Evolutionary conservation across 2,888 invertebrate species (phyloP), one percentile per base, ranked within the genome.

Genomic region (Trissoscelio sp.): DNA sequence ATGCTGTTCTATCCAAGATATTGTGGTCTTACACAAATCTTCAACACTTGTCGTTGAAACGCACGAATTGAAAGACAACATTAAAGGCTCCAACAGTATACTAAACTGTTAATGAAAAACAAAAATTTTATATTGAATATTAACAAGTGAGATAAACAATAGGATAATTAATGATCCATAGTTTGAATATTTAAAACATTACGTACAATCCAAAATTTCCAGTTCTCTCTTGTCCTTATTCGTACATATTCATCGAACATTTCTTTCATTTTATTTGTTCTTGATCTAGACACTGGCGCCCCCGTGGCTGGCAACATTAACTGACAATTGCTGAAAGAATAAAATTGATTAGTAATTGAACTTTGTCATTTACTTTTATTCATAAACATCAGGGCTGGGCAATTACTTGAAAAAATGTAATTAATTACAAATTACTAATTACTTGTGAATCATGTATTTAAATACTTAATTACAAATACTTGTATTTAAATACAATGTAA

Each of bases 141-240:
- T n/a, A n/a, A n/a, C n/a, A n/a, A n/a, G n/a, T n/a, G n/a, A n/a
- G n/a, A n/a, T n/a, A n/a, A n/a, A n/a, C n/a, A n/a, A n/a, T n/a
- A n/a, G n/a, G n/a, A n/a, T n/a, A n/a, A n/a, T n/a, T n/a, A n/a
- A n/a, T n/a, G n/a, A n/a, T n/a, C n/a, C n/a, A n/a, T n/a, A n/a
- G n/a, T n/a, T n/a, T n/a, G n/a, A n/a, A 53, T 42, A 48, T 44
- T 24, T 48, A 9, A 34, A 39, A 14, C n/a, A n/a, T n/a, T 42
- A 93, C 95, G 95, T 97, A 98, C 98, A 93, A 99, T 97, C 98
- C 98, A 99, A 93, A 98, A 99, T 93, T 98, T 98, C 98, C 98
- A 99, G 92, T 98, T 97, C 88, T 96, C 95, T 90, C 95, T 93
- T 14, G 98, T 98, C 79, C 97, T 93, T 86, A 93, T 94, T 85